Base-by-base conservation (phyloP, 2,113 vertebrate genomes). In the Sorex araneus region DNA sequence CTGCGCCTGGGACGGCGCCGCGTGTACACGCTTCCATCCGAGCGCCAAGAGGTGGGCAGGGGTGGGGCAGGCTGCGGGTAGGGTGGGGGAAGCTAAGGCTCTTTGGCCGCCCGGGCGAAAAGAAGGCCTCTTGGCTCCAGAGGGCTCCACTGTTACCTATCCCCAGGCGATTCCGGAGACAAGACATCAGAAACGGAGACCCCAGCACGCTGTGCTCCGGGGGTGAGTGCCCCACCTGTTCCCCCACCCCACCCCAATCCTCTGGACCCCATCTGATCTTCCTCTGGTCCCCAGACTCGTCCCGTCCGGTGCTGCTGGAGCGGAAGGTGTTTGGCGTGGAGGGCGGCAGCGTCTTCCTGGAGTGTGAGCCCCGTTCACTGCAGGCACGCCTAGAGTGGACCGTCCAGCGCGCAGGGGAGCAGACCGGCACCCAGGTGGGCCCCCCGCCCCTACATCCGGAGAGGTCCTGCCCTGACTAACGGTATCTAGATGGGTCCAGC, bases 281-380 rank as follows among this genome's bases (percentile, higher is more conserved):
- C 15, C 75, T 77, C 50, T 40, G 18, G 1, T 64, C 64, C 47
- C 0, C 93, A 99, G 99, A 99, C 83, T 98, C 98, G 2, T 96
- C 98, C 11, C 98, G 93, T 87, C 97, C 98, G 32, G 97, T 95
- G 0, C 97, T 99, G 78, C 97, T 97, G 70, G 99, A 99, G 97
- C 98, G 96, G 96, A 99, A 98, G 94, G 97, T 99, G 57, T 99
- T 98, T 0, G 99, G 98, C 0, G 99, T 99, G 36, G 99, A 99
- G 94, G 98, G 99, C 43, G 99, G 99, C 97, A 99, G 99, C 6
- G 96, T 98, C 18, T 99, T 99, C 97, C 97, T 99, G 92, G 99
- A 99, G 95, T 99, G 99, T 36, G 95, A 99, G 67, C 99, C 99
- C n/a, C 99, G 99, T 95, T 99, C 99, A 23, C 98, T 99, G 66